Conservation (phyloP, 1,140 invertebrate genomes). For the Trichomalopsis sarcophagae region DNA sequence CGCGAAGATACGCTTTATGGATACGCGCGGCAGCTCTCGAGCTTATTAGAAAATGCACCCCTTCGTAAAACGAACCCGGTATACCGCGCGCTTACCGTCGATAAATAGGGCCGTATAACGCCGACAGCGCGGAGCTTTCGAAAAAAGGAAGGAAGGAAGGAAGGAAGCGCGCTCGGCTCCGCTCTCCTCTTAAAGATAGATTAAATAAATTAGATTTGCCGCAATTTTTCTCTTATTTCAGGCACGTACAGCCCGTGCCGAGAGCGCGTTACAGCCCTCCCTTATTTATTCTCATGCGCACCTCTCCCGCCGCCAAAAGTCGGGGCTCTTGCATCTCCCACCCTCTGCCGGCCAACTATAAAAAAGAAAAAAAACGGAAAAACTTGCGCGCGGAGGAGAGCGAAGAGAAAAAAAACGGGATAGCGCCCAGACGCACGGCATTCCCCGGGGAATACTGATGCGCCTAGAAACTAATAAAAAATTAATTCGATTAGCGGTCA, state of each 20-base stretch:
- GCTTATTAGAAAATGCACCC: slow-evolving; percentile 5
- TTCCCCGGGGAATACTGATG: slow-evolving; percentile 46
- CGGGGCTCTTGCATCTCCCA: slow-evolving; percentile 22
- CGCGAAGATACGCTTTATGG: neutral
- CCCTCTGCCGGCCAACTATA: neutral
- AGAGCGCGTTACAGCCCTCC: slow-evolving; percentile 36
- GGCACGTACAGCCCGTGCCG: slow-evolving; percentile 36
- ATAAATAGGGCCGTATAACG: slow-evolving; percentile 5
- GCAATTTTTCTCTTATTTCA: slow-evolving; percentile 49
- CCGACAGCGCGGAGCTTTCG: neutral
- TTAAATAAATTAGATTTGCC: slow-evolving; percentile 50
- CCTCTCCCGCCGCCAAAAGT: slow-evolving; percentile 39
- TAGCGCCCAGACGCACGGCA: slow-evolving; percentile 17
- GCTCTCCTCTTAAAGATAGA: slow-evolving; percentile 47
- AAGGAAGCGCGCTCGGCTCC: neutral
- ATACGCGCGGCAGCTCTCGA: neutral
- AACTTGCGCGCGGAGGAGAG: neutral
- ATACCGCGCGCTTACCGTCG: neutral
- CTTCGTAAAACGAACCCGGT: neutral
- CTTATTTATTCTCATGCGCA: slow-evolving; percentile 49
- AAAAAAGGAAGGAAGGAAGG: neutral
- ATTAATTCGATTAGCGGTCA: slow-evolving; percentile 52
- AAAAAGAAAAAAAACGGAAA: slow-evolving; percentile 9
- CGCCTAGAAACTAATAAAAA: slow-evolving; percentile 42
- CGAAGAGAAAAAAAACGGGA: neutral